These are phyloP conservation scores for Glareola pratincola DNA, from an alignment of 2,113 vertebrate genomes.

Conservation along the genomic window DNA sequence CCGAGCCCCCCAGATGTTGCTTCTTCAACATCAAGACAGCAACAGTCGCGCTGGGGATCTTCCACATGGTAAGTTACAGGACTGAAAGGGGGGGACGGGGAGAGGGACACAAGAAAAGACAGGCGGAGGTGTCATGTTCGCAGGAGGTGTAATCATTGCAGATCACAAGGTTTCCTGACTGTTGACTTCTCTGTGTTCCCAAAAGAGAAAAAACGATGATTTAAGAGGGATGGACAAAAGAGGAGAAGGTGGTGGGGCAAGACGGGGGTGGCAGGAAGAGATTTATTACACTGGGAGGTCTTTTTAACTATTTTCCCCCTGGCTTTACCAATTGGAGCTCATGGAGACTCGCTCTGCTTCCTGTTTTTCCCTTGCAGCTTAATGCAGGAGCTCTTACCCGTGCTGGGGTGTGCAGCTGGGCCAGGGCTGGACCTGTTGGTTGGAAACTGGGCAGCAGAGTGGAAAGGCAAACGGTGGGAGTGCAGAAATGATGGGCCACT, in stretches of 20 bases:
- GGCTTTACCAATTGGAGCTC: neutral
- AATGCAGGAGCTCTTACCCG: neutral
- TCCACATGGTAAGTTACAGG: slow-evolving; percentile 73
- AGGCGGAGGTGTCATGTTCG: neutral
- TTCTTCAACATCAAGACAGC: slow-evolving; percentile 65
- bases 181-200: neutral
- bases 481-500: neutral
- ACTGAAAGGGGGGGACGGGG: neutral
- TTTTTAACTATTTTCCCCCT: neutral
- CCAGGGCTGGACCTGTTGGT: neutral
- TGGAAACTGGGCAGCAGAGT: neutral
- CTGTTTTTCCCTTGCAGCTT: neutral
- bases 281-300: neutral
- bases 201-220: neutral
- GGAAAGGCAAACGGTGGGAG: neutral
- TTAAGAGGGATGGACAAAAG: neutral
- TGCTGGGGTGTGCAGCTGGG: neutral
- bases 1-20: slow-evolving; percentile 50
- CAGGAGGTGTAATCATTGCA: neutral
- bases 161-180: neutral
- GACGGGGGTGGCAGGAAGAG: accelerated
- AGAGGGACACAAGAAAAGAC: neutral
- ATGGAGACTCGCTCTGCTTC: neutral
- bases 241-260: neutral
- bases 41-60: slow-evolving; percentile 63